Evolutionary conservation across 2,797 vertebrate genomes (phyloP), one percentile per base, ranked within the genome.

Genomic region (Myotis findleyi): DNA sequence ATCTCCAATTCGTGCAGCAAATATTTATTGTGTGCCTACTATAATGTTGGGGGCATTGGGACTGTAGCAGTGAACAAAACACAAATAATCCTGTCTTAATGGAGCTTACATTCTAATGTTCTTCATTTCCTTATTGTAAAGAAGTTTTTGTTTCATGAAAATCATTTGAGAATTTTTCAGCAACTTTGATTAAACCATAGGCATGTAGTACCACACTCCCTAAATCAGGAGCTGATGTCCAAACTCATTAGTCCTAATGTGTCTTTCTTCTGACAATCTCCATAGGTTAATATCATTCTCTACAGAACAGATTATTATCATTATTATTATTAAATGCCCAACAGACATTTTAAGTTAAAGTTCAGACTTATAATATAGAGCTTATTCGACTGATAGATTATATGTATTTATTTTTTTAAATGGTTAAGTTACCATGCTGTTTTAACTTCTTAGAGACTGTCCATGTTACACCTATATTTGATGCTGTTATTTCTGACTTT

Each of bases 401-500:
- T 20, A 69, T 44, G 7, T 66, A 44, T 7, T 53, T 77, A 27
- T 41, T 79, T 84, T 77, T 75, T 6, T 1, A 18, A 81, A 73
- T 71, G 36, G 8, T 69, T 87, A 36, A 41, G 83, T 79, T 47
- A 49, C n/a, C 16, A 7, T 91, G n/a, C 59, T 86, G 21, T 85
- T 96, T 92, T 87, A 47, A 81, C 89, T 93, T 94, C 41, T 72
- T 53, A 62, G n/a, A 66, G 33, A 73, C 7, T 77, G 9, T 66
- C 79, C 23, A 38, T 66, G 44, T 64, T 64, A 53, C 20, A 25
- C 68, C 18, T 59, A 0, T 85, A 59, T 72, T 73, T 82, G 62
- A 84, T 95, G 87, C n/a, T 86, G 6, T 83, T 47, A n/a, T 92
- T 94, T 96, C 75, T 92, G 36, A 83, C 14, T 85, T 33, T 27